Conservation (phyloP, 2,113 vertebrate genomes). For the Gymnarchus niloticus region DNA sequence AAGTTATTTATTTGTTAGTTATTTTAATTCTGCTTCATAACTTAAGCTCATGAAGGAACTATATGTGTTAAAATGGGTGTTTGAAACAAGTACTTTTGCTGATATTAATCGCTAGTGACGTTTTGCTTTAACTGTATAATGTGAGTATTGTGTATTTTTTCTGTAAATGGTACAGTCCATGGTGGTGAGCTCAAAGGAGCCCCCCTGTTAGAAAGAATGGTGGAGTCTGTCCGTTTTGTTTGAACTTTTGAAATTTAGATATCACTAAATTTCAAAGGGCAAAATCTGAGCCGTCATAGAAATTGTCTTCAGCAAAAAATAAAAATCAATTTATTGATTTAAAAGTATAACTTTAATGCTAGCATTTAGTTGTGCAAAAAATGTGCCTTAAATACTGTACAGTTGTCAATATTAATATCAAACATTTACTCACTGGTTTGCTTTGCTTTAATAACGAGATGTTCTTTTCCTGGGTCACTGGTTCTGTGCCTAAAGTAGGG, state of each 20-base stretch:
- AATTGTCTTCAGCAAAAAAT: too few relatives aligned
- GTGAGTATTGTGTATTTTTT: not conserved
- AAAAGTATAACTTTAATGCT: not conserved
- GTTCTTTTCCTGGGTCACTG: not conserved
- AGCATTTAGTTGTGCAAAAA: not conserved
- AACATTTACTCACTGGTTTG: not conserved
- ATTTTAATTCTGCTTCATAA: not conserved
- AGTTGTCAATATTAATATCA: not conserved
- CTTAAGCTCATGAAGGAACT: conserved; percentile 1
- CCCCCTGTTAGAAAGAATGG: not conserved
- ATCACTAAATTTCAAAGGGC: not conserved
- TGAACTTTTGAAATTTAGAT: not conserved
- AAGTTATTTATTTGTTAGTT: conserved; percentile 17
- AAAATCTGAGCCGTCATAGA: too few relatives aligned
- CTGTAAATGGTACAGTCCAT: not conserved
- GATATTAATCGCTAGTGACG: not conserved
- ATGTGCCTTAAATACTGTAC: conserved; percentile 5
- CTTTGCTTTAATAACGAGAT: not conserved
- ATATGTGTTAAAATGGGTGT: not conserved
- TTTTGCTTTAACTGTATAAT: not conserved
- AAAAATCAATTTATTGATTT: too few relatives aligned
- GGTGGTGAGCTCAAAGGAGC: not conserved
- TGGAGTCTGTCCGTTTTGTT: not conserved
- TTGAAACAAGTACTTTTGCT: not conserved
- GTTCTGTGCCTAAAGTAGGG: not conserved